Conservation (phyloP, 1,140 invertebrate species). For the Ooceraea biroi region DNA sequence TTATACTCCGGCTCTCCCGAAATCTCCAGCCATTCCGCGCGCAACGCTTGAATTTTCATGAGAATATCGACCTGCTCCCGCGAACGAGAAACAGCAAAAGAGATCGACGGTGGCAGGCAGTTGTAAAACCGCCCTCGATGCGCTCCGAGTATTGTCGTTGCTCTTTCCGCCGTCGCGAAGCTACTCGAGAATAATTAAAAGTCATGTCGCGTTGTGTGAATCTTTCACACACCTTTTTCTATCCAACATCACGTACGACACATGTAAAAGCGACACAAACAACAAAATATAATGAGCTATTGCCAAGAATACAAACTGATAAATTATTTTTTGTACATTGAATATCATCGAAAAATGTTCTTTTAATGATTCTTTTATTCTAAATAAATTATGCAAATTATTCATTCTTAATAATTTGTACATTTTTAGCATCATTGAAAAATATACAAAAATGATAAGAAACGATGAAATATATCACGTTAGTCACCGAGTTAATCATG, state of each 20-base stretch:
- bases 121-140: slow-evolving; percentile 23
- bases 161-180: background rate
- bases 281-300: background rate
- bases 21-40: slow-evolving; percentile 58
- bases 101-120: no score
- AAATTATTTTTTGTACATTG: background rate
- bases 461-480: background rate
- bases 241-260: background rate
- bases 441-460: background rate
- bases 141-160: slow-evolving; percentile 16
- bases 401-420: slow-evolving; percentile 8
- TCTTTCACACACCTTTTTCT: background rate
- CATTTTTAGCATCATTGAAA: background rate
- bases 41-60: slow-evolving; percentile 64
- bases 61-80: slow-evolving; percentile 53
- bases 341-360: background rate
- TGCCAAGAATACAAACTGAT: background rate
- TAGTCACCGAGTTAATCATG: background rate
- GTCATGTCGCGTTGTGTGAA: background rate
- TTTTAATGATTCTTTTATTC: background rate
- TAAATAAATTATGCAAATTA: background rate
- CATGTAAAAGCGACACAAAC: background rate
- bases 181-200: slow-evolving; percentile 47
- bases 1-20: slow-evolving; percentile 28
- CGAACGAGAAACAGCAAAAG: slow-evolving; percentile 17